These are phyloP conservation scores for Chloroclystis v-ata DNA, from an alignment of 2,888 invertebrate genomes.

Conservation along the genomic window DNA sequence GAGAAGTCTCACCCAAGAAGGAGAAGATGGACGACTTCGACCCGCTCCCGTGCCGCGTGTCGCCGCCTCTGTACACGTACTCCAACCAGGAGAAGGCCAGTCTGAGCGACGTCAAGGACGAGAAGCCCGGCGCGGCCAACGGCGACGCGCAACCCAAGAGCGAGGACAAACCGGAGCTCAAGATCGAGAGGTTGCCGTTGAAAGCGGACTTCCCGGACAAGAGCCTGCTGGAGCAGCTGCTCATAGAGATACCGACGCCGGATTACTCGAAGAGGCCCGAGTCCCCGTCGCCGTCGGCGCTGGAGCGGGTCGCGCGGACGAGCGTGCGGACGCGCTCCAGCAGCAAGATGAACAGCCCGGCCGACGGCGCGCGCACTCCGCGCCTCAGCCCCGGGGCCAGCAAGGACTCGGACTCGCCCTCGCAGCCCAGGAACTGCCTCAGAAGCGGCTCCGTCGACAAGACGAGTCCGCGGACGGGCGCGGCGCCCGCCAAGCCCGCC, in stretches of 20 bases:
- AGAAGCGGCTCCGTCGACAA: conserved; percentile 61
- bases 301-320: conserved; percentile 66
- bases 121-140: conserved; percentile 74
- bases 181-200: conserved; percentile 57
- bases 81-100: conserved; percentile 82
- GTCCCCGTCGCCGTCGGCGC: conserved; percentile 68
- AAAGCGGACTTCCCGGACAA: conserved; percentile 76
- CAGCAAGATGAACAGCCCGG: conserved; percentile 83
- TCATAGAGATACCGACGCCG: conserved; percentile 88
- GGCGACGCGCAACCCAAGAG: conserved; percentile 39
- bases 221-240: conserved; percentile 85
- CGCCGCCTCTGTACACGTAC: conserved; percentile 87
- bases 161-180: conserved; percentile 20
- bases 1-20: conserved; percentile 24
- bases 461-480: conserved; percentile 43
- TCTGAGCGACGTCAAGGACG: conserved; percentile 49
- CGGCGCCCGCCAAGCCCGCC: conserved; percentile 67
- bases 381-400: conserved; percentile 65
- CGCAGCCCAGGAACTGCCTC: conserved; percentile 49
- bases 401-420: conserved; percentile 56
- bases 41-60: conserved; percentile 83
- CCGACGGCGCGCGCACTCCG: conserved; percentile 71
- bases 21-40: conserved; percentile 71
- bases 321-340: conserved; percentile 82
- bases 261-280: conserved; percentile 71